Evolutionary conservation across 2,797 vertebrate genomes (phyloP), one percentile per base, ranked within the genome.

Genomic region (Poeciliopsis turneri): DNA sequence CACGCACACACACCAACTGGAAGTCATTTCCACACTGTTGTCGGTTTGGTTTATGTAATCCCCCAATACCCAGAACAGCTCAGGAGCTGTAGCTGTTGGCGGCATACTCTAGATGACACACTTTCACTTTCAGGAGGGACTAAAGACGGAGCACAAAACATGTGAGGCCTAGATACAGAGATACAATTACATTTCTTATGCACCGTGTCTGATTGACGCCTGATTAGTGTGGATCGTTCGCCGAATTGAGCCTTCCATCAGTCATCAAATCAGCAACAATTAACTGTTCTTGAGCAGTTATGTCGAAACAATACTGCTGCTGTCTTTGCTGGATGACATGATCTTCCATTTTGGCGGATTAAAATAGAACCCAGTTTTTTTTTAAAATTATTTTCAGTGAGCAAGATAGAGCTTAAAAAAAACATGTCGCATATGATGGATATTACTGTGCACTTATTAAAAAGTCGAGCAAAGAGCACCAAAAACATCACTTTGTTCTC

Each of bases 101-200:
- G 89, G 92, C 88, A 89, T 92, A 89, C 93, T 90, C 91, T 92
- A 92, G 87, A 90, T 92, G 92, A 94, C 93, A 95, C 90, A 93
- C 91, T 92, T 94, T 92, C 57, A 87, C 87, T 92, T 93, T 88
- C 90, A 93, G 89, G 85, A 88, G 91, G 84, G 90, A 90, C 88
- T 91, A 76, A 85, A 92, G 90, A 92, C 82, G 28, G 82, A n/a
- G 81, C 82, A 76, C 81, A 84, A 89, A 92, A 93, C 90, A 93
- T 83, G 87, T 85, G 86, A 94, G 90, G 82, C 91, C 89, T 87
- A 92, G 88, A 91, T 93, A 85, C 84, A 80, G 77, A 88, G 89
- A 90, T 81, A 82, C 81, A 73, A 16, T 64, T 46, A 41, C 80
- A 76, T 86, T 84, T 84, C 78, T 33, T 30, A 78, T 82, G 76